These are phyloP conservation scores for Watsonalla cultraria DNA, from an alignment of 2,888 invertebrate species.

Conservation along the genomic window DNA sequence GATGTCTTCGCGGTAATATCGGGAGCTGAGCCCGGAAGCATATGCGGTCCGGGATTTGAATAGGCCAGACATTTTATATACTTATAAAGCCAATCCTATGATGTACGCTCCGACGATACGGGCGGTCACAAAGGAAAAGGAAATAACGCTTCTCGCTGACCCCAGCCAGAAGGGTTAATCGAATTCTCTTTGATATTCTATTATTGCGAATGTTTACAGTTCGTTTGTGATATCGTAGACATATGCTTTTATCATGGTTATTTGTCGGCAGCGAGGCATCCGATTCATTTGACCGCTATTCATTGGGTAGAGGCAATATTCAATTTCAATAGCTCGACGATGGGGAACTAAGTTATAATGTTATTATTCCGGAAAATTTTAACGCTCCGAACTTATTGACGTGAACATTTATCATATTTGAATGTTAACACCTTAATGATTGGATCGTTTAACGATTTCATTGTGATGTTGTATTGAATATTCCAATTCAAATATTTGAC, in stretches of 20 bases:
- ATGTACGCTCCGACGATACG: conserved; percentile 22
- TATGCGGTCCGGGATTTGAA: conserved; percentile 45
- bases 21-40: conserved; percentile 28
- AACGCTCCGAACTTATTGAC: too few relatives aligned
- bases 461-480: too few relatives aligned
- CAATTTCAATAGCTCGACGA: conserved; percentile 4
- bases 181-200: conserved; percentile 26
- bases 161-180: conserved; percentile 29
- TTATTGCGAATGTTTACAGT: conserved; percentile 20
- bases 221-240: conserved; percentile 3
- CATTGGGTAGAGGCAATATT: not conserved
- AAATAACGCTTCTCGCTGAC: conserved; percentile 27
- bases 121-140: conserved; percentile 23
- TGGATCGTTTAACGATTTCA: too few relatives aligned
- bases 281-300: not conserved
- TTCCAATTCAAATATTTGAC: too few relatives aligned
- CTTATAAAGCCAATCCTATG: conserved; percentile 28
- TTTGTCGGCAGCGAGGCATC: not conserved
- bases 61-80: conserved; percentile 34
- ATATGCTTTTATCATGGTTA: not conserved
- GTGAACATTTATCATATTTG: too few relatives aligned
- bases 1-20: conserved; percentile 58
- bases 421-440: too few relatives aligned
- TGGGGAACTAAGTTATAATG: conserved; percentile 10
- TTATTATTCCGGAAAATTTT: conserved; percentile 1